A percentile compares a stretch with the other conserved stretches of the same genome.
Evolutionary conservation across 2,888 invertebrate genomes (phyloP).

Genomic region (Drosophila algonquin): DNA sequence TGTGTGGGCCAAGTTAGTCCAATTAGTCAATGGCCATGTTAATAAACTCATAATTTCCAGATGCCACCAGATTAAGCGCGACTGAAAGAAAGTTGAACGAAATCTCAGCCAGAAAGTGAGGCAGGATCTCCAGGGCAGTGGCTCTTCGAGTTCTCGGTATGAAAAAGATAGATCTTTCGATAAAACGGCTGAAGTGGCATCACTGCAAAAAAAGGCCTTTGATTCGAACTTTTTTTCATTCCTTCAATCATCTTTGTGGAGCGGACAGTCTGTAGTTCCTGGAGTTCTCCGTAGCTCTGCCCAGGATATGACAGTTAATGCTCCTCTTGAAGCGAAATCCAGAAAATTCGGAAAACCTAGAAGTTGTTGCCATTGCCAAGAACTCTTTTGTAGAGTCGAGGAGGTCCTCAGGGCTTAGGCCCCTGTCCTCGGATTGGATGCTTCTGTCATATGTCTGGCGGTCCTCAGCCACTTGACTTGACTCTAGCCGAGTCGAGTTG

Average conservation of each 20-base stretch:
- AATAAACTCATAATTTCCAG: slow-evolving; percentile 61
- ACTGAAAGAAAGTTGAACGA: too few species aligned
- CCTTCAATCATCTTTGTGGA: neutral
- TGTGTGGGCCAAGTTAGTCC: slow-evolving; percentile 15
- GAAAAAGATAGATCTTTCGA: too few species aligned
- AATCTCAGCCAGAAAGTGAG: too few species aligned
- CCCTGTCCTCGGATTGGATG: slow-evolving; percentile 20
- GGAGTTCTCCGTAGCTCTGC: neutral
- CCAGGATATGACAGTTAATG: too few species aligned
- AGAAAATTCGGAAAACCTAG: neutral
- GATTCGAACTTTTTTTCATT: too few species aligned
- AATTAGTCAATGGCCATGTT: slow-evolving; percentile 67
- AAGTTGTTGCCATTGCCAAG: too few species aligned
- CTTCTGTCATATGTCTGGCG: slow-evolving; percentile 30
- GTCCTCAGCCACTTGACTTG: slow-evolving; percentile 37
- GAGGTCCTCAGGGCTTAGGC: slow-evolving; percentile 9
- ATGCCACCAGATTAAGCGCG: neutral
- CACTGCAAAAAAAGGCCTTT: too few species aligned
- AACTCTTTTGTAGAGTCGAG: slow-evolving; percentile 14
- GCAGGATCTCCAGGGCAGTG: too few species aligned
- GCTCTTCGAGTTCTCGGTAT: too few species aligned
- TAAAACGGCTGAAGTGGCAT: too few species aligned
- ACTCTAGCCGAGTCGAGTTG: slow-evolving; percentile 19
- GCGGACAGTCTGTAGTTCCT: neutral
- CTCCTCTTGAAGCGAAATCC: neutral